phyloP scores from a whole-genome alignment of 2,888 invertebrate species.

The Tipula helvola region DNA sequence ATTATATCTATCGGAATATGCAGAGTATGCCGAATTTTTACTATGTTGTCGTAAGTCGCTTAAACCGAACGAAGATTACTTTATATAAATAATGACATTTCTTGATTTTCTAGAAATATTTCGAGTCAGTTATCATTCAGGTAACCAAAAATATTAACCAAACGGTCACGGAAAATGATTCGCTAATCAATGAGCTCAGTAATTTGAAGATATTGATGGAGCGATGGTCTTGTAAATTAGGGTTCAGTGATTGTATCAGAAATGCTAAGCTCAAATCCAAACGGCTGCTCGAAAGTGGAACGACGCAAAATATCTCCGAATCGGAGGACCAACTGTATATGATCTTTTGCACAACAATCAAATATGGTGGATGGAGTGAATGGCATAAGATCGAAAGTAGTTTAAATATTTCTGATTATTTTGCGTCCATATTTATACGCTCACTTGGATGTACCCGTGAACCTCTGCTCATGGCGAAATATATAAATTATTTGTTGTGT shows the following conservation, averaged over 20 bases:
- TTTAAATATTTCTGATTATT: not conserved
- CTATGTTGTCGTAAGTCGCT: not conserved
- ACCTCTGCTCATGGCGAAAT: not conserved
- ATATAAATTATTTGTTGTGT: not conserved
- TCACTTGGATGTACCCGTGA: conserved; percentile 5
- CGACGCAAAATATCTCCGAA: not conserved
- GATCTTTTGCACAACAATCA: conserved; percentile 13
- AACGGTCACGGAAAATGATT: not conserved
- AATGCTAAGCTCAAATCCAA: not conserved
- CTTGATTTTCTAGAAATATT: not conserved
- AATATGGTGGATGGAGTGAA: conserved; percentile 13
- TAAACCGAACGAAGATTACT: not conserved
- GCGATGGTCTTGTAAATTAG: not conserved
- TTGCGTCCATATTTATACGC: not conserved
- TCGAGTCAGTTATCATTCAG: not conserved
- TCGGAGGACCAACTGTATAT: conserved; percentile 13
- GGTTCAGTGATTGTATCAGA: not conserved
- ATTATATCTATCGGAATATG: conserved; percentile 6
- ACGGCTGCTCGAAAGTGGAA: not conserved
- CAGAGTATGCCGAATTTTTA: not conserved
- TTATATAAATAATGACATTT: not conserved
- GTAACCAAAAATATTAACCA: not conserved
- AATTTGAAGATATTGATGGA: not conserved
- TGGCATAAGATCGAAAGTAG: conserved; percentile 11
- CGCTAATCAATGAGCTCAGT: not conserved